Percentiles rank a stretch among this genome's conserved stretches.
Evolutionary conservation across 2,888 invertebrate genomes (phyloP).

Genomic region (Papilio demoleus): DNA sequence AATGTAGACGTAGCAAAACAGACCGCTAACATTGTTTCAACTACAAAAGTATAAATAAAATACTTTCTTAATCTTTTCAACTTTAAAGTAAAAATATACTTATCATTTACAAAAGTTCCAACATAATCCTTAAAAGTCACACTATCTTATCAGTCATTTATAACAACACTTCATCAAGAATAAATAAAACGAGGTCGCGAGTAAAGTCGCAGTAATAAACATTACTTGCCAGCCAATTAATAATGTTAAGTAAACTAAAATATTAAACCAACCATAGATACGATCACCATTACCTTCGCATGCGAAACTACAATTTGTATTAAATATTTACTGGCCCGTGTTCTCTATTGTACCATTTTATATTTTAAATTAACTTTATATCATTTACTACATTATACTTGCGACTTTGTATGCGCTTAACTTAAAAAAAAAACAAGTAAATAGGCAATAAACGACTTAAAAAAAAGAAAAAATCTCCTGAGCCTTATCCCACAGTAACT

Average conservation of each 20-base stretch:
- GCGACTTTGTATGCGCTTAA: no score
- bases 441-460: no score
- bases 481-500: no score
- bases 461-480: no score
- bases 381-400: not conserved
- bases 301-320: constrained; percentile 45
- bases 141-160: not conserved
- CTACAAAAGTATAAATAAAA: no score
- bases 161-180: constrained; percentile 4
- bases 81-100: no score
- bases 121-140: not conserved
- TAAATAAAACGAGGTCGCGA: constrained; percentile 34
- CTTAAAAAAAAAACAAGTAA: no score
- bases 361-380: constrained; percentile 7
- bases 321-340: constrained; percentile 41
- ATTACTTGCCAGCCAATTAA: constrained; percentile 25
- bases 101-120: not conserved
- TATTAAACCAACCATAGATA: constrained; percentile 41
- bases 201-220: constrained; percentile 27
- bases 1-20: no score
- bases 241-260: constrained; percentile 42
- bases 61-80: no score
- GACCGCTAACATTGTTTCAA: no score
- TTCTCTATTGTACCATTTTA: constrained; percentile 27
- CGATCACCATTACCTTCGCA: constrained; percentile 41